Evolutionary conservation across 1,140 invertebrate genomes (phyloP), one percentile per base, ranked within the genome.

Genomic region (Eriosoma lanigerum): DNA sequence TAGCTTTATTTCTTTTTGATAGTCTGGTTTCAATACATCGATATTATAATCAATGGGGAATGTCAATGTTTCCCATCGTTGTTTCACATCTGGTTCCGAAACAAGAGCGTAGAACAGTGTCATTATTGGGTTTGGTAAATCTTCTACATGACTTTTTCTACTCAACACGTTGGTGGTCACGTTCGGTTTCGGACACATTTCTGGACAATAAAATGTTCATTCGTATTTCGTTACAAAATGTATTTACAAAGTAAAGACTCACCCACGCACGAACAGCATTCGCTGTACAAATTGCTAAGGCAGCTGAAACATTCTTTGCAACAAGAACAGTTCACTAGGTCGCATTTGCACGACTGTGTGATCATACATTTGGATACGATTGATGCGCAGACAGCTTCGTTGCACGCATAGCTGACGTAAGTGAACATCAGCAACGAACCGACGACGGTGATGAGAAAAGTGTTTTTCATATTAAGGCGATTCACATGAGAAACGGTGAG

Each of bases 181-280:
- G 84, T 94, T 94, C 32, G 91, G 90, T 85, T 94, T 94, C 0
- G 94, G 94, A 86, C 96, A 98, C 85, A 97, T 90, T 84, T 96
- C 93, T 94, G 84, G 24, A 88, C 86, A 17, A 81, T 32, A n/a
- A 50, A 73, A 52, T 19, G 44, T 50, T 17, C 32, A 38, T 38
- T 4, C 32, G 8, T 38, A 4, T 38, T 38, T 8, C 32, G 8
- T 38, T 38, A 38, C n/a, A n/a, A n/a, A n/a, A n/a, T n/a, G n/a
- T n/a, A n/a, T n/a, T n/a, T n/a, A n/a, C n/a, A n/a, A n/a, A n/a
- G n/a, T 38, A 38, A 32, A 15, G 29, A 86, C 92, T 90, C 87
- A 96, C 94, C 94, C 83, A 98, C 93, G 89, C 96, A 98, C 60
- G 94, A 96, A 85, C 96, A 98, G 86, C 96, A 98, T 86, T 98